Evolutionary conservation across 1,140 invertebrate genomes (phyloP).

Genomic region (Drosophila baimaii): DNA sequence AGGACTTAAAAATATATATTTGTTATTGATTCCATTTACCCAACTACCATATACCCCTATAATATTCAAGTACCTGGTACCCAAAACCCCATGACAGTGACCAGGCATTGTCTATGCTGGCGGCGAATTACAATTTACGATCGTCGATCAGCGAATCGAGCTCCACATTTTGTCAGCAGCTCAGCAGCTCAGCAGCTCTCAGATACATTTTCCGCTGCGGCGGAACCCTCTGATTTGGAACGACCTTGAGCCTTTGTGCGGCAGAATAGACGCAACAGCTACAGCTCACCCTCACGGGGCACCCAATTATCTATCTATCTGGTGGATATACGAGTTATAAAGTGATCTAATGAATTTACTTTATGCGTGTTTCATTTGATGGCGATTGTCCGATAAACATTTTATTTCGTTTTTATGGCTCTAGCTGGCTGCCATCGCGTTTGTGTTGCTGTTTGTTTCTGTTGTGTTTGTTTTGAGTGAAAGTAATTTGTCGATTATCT

Average conservation of each 20-base stretch:
- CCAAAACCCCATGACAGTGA: slow-evolving; percentile 53
- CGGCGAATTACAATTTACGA: slow-evolving; percentile 47
- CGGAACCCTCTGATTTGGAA: slow-evolving; percentile 63
- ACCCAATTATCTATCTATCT: slow-evolving; percentile 68
- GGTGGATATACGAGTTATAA: slow-evolving; percentile 47
- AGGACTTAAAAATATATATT: neutral
- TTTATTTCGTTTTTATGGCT: slow-evolving; percentile 60
- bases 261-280: slow-evolving; percentile 3
- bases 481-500: slow-evolving; percentile 70
- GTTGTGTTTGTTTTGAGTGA: slow-evolving; percentile 61
- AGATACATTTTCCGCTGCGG: slow-evolving; percentile 21
- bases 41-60: slow-evolving; percentile 2
- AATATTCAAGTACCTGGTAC: neutral
- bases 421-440: slow-evolving; percentile 25
- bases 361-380: slow-evolving; percentile 56
- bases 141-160: slow-evolving; percentile 45
- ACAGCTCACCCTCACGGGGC: slow-evolving; percentile 3
- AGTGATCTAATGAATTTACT: slow-evolving; percentile 64
- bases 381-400: slow-evolving; percentile 64
- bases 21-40: neutral
- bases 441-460: slow-evolving; percentile 11
- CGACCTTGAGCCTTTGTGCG: slow-evolving; percentile 65
- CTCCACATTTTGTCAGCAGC: slow-evolving; percentile 59
- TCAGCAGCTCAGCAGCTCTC: neutral
- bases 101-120: slow-evolving; percentile 52